Percentiles rank a stretch among this genome's conserved stretches.
Conservation (phyloP, 2,113 vertebrate genomes). For the Corythornis madagascariensis region DNA sequence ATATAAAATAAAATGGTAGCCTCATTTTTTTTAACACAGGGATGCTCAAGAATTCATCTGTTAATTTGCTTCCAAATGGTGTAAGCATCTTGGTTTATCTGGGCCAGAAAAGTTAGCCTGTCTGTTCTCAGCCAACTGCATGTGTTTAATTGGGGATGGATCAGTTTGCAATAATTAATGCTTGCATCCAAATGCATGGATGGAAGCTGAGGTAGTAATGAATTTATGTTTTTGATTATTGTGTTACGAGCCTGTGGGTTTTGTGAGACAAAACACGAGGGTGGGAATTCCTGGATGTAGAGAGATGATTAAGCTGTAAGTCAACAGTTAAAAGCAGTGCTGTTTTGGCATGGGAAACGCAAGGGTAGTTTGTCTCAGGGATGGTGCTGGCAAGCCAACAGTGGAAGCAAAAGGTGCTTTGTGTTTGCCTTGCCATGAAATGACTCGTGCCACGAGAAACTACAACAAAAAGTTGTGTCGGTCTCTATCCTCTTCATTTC, state of each 20-base stretch:
- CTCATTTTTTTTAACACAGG: neutral
- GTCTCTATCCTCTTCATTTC: neutral
- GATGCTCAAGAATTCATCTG: neutral
- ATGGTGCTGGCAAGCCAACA: neutral
- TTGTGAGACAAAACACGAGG: slow-evolving; percentile 2
- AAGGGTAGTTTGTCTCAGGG: neutral
- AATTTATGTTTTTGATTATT: neutral
- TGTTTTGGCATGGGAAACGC: slow-evolving; percentile 5
- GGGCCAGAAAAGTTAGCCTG: neutral
- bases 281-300: neutral
- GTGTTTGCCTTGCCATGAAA: neutral
- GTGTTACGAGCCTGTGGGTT: neutral
- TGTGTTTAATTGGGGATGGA: neutral
- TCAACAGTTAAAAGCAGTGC: neutral
- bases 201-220: neutral
- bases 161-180: neutral
- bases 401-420: neutral
- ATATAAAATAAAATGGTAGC: neutral
- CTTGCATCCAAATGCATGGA: neutral
- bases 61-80: neutral
- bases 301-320: slow-evolving; percentile 2
- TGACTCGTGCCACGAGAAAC: neutral
- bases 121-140: neutral
- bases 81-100: neutral
- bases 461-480: neutral